Evolutionary conservation across 2,113 vertebrate genomes (phyloP), one percentile per base, ranked within the genome.

Genomic region (Caloenas nicobarica): DNA sequence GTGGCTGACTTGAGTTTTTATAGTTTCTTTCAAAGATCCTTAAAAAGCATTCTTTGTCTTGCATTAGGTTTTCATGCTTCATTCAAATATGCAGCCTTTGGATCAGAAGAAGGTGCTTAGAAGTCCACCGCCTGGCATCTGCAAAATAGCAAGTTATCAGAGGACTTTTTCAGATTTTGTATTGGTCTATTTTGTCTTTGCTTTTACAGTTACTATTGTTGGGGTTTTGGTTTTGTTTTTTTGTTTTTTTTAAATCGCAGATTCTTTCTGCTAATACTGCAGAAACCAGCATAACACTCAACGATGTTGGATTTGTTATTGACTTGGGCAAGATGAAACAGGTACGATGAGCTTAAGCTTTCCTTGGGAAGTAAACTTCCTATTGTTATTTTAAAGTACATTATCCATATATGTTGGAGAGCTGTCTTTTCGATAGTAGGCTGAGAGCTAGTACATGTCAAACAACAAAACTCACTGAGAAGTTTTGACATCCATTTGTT

Each of bases 251-350:
- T 60, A 38, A 66, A 33, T 97, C 98, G 70, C 97, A 99, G 99
- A 99, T 99, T 95, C 99, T 99, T 91, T 99, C 99, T 7, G 99
- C 99, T 22, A 99, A 99, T 97, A 99, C 99, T 91, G 99, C 99
- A 48, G 99, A 99, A 98, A 99, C 99, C 16, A 99, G 99, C 85
- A 98, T 99, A 90, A 99, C 99, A 36, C 98, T 99, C 89, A 99
- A 98, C 84, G 99, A 99, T 91, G 99, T 99, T 79, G 98, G 99
- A 6, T 99, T 99, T 96, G 99, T 99, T 68, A 99, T 99, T 90
- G 99, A 99, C 93, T 99, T 99, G 40, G 99, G 99, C 70, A 99
- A 99, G 94, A 98, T 99, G 86, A 99, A 99, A 98, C 99, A 99
- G 99, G 99, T 99, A 97, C 40, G 91, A 86, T 29, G 91, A 17